Evolutionary conservation across 2,113 vertebrate genomes (phyloP), one percentile per base, ranked within the genome.

Genomic region (Mystacornis crossleyi): DNA sequence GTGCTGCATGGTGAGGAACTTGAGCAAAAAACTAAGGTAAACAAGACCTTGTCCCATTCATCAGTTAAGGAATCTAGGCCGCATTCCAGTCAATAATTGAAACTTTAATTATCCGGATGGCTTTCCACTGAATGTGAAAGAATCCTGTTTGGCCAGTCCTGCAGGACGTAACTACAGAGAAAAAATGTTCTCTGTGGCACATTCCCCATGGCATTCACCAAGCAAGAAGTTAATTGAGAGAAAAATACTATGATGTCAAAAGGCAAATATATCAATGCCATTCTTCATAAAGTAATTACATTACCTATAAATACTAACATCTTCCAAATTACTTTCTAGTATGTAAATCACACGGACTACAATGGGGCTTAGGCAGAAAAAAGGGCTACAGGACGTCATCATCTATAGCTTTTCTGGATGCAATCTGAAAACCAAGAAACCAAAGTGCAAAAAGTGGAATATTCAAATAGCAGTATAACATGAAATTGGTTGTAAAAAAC

Each of bases 31-130:
- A 8, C 2, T 15, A 43, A 51, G 40, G 61, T 91, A 91, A 92
- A 85, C 58, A 92, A 81, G 61, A 92, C 80, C 65, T 90, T 66
- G 33, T 75, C 61, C 48, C 61, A 78, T 71, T 71, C 65, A 79
- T 81, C 73, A 61, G 72, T 65, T 83, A 65, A 95, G 79, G 69
- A 87, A 95, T 95, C 48, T 74, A 91, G 94, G 77, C 43, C 14
- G 6, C 73, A 64, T 93, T 91, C 93, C 91, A 85, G 89, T 84
- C 93, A 93, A 78, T 89, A 84, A 95, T 81, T 89, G 83, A 95
- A 95, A 89, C 13, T 20, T 92, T 91, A 92, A 95, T 95, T 96
- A 83, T 89, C 95, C 81, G 79, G 89, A 92, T 83, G 86, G 83
- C 72, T 91, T 95, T 95, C 77, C 57, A 42, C 69, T 72, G 77